Evolutionary conservation across 2,888 invertebrate species (phyloP).

Genomic region (Cantharis lateralis): DNA sequence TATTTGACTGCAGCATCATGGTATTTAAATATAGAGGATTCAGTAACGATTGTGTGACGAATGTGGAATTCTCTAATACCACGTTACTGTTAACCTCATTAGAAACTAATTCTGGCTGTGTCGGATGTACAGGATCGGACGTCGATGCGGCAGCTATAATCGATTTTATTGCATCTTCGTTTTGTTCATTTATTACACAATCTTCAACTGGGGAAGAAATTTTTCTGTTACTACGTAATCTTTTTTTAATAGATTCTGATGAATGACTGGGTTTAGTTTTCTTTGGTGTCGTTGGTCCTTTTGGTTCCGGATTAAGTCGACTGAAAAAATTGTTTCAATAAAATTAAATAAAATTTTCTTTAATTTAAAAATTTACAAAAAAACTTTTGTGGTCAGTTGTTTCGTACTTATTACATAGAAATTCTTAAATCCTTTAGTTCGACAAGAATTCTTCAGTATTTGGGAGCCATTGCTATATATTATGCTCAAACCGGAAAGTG

Average conservation of each 20-base stretch:
- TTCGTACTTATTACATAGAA: too few species aligned
- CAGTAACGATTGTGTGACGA: neutral
- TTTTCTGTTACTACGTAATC: conserved; percentile 10
- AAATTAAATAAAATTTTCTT: neutral
- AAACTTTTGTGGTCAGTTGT: too few species aligned
- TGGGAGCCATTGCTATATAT: too few species aligned
- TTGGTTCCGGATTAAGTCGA: neutral
- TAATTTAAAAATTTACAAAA: neutral
- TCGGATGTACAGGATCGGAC: neutral
- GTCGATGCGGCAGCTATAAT: conserved; percentile 15
- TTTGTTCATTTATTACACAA: conserved; percentile 13
- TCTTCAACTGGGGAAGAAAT: neutral
- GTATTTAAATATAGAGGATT: neutral
- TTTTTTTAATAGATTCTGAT: neutral
- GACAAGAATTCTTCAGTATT: too few species aligned
- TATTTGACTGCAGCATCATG: neutral
- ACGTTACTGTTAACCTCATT: neutral
- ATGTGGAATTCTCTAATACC: neutral
- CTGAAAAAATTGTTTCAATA: neutral
- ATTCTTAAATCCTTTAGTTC: too few species aligned
- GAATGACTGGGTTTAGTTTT: neutral
- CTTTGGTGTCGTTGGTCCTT: neutral
- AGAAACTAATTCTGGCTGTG: neutral
- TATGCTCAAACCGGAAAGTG: too few species aligned
- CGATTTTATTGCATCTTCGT: conserved; percentile 14